These are phyloP conservation scores for Agrilus cyanescens DNA, from an alignment of 2,888 invertebrate genomes.

Conservation along the genomic window DNA sequence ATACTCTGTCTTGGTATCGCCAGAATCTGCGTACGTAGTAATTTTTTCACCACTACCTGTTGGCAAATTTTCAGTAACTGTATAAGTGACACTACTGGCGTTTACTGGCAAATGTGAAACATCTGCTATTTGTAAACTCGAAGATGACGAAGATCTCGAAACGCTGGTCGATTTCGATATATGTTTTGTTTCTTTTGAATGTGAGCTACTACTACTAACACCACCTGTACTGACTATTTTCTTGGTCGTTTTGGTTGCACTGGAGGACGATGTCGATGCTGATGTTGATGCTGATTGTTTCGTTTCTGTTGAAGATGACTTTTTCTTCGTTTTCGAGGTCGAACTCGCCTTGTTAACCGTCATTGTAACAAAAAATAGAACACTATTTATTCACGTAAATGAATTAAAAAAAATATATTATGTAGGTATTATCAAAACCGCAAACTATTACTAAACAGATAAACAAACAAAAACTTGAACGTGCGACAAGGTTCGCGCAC, in stretches of 20 bases:
- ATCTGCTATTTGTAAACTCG: slow-evolving; percentile 32
- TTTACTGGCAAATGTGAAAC: slow-evolving; percentile 32
- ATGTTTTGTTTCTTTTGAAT: slow-evolving; percentile 11
- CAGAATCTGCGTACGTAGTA: slow-evolving; percentile 28
- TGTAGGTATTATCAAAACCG: slow-evolving; percentile 1
- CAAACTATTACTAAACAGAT: not conserved
- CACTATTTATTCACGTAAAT: not conserved
- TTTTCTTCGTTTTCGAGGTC: slow-evolving; percentile 11
- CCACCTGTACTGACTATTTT: slow-evolving; percentile 18
- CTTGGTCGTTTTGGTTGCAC: slow-evolving; percentile 16
- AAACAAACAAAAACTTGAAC: not conserved
- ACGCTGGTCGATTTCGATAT: slow-evolving; percentile 18
- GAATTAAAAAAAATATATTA: not conserved
- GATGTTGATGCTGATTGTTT: slow-evolving; percentile 11
- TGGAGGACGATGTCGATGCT: slow-evolving; percentile 17
- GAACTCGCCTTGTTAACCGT: slow-evolving; percentile 28
- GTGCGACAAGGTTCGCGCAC: slow-evolving; percentile 5
- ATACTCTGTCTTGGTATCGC: slow-evolving; percentile 31
- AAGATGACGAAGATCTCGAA: slow-evolving; percentile 30
- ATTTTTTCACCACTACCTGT: slow-evolving; percentile 33
- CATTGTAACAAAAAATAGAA: slow-evolving; percentile 19
- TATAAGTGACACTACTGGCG: slow-evolving; percentile 28
- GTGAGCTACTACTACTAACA: slow-evolving; percentile 4
- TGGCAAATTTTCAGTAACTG: slow-evolving; percentile 31
- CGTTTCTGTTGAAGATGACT: not conserved